Evolutionary conservation across 2,113 vertebrate genomes (phyloP).

Genomic region (Bos javanicus): DNA sequence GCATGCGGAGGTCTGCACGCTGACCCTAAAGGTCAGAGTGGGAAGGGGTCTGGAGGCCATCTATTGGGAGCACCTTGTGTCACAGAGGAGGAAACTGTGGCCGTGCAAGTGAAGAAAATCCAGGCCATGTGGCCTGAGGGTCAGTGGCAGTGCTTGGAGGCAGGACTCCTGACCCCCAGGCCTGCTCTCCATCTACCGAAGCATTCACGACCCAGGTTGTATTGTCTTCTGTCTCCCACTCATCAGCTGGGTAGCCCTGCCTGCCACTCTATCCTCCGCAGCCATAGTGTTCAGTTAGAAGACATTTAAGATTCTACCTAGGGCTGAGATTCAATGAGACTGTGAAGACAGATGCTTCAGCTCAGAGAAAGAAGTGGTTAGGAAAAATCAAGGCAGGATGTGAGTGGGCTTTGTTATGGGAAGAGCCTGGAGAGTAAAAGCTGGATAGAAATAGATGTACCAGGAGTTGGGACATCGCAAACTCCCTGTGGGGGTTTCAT

Average conservation of each 20-base stretch:
- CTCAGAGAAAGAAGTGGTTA: not conserved
- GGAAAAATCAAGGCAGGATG: not conserved
- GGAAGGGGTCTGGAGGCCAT: not conserved
- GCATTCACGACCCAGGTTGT: not conserved
- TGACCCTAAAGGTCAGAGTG: not conserved
- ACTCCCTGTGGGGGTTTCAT: too few species aligned
- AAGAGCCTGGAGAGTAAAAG: not conserved
- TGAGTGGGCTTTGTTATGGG: not conserved
- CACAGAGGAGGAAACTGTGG: not conserved
- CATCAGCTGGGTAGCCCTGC: fast-evolving
- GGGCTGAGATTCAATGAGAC: not conserved
- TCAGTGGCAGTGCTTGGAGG: not conserved
- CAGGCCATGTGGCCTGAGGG: not conserved
- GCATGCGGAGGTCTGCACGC: fast-evolving
- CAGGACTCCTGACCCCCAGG: not conserved
- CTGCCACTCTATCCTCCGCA: not conserved
- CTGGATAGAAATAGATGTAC: too few species aligned
- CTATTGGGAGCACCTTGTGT: not conserved
- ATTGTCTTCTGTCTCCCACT: not conserved
- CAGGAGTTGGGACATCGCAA: not conserved
- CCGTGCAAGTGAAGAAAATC: fast-evolving
- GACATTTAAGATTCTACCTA: not conserved
- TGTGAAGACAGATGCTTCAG: not conserved
- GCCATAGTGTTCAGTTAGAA: not conserved
- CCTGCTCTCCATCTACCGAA: fast-evolving